Evolutionary conservation across 2,113 vertebrate species (phyloP).

Genomic region (Brachyhypopomus gauderio): DNA sequence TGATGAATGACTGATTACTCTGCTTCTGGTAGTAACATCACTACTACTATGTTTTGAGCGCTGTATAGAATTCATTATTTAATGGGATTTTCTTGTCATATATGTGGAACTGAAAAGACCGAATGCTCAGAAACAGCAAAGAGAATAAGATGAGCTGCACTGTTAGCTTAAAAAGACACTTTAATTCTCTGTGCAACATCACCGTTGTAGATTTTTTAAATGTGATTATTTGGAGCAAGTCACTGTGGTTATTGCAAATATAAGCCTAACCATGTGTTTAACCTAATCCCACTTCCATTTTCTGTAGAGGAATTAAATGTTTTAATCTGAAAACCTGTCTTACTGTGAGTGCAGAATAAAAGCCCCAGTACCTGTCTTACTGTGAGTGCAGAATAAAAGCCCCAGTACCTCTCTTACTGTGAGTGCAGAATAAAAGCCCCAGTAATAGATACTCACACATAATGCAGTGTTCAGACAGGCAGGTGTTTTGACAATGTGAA

Average conservation of each 20-base stretch:
- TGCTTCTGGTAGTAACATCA: constrained; percentile 6
- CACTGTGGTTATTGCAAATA: not conserved
- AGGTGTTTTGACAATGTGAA: not conserved
- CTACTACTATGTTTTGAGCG: constrained; percentile 26
- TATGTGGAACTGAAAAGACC: constrained; percentile 11
- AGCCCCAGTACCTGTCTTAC: not conserved
- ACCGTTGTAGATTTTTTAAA: not conserved
- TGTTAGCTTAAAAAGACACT: not conserved
- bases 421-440: not conserved
- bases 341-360: not conserved
- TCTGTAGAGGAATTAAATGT: not conserved
- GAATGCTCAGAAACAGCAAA: constrained; percentile 16
- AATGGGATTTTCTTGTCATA: constrained; percentile 41
- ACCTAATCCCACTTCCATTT: not conserved
- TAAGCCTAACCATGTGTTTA: not conserved
- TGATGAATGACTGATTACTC: constrained; percentile 17
- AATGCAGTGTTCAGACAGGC: not conserved
- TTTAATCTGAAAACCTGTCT: not conserved
- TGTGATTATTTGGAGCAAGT: not conserved
- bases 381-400: not conserved
- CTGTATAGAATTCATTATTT: constrained; percentile 37
- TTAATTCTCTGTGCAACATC: not conserved
- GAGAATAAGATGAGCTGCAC: not conserved
- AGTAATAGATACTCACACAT: not conserved
- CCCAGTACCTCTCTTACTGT: not conserved